phyloP scores from a whole-genome alignment of 1,140 invertebrate species.

The Globodera ellingtonae region DNA sequence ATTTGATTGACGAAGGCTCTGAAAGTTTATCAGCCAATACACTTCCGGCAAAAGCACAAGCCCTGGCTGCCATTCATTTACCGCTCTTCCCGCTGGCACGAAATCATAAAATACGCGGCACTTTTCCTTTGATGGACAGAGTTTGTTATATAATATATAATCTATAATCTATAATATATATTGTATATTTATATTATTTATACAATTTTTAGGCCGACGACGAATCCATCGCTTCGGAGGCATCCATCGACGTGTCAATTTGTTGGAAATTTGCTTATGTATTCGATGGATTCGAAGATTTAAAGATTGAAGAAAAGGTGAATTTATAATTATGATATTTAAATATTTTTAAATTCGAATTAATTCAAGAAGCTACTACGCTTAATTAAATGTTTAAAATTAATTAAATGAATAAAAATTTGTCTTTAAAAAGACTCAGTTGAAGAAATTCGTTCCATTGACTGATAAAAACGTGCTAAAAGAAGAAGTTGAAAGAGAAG shows the following conservation, averaged over 20 bases:
- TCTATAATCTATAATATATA: too few species aligned
- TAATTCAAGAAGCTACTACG: too few species aligned
- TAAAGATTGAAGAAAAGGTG: constrained; percentile 3
- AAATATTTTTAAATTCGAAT: too few species aligned
- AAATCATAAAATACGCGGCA: constrained; percentile 36
- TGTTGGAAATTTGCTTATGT: constrained; percentile 48
- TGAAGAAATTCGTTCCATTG: constrained; percentile 4
- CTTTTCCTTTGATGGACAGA: constrained; percentile 33
- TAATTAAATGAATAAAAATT: not conserved
- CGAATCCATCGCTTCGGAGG: constrained; percentile 31
- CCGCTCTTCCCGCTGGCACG: constrained; percentile 33
- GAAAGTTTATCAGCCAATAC: not conserved
- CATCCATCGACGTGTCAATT: constrained; percentile 42
- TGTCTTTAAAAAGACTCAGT: not conserved
- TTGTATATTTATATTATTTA: not conserved
- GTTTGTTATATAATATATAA: not conserved
- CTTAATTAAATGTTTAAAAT: not conserved
- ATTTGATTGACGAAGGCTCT: constrained; percentile 24
- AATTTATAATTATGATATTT: not conserved
- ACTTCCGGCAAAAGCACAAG: constrained; percentile 4
- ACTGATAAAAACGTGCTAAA: constrained; percentile 10
- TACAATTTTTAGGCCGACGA: constrained; percentile 31
- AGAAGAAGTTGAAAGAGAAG: not conserved
- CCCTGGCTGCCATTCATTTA: constrained; percentile 14
- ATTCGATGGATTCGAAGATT: constrained; percentile 35